Evolutionary conservation across 2,888 invertebrate genomes (phyloP).

Genomic region (Stenotaenia linearis): DNA sequence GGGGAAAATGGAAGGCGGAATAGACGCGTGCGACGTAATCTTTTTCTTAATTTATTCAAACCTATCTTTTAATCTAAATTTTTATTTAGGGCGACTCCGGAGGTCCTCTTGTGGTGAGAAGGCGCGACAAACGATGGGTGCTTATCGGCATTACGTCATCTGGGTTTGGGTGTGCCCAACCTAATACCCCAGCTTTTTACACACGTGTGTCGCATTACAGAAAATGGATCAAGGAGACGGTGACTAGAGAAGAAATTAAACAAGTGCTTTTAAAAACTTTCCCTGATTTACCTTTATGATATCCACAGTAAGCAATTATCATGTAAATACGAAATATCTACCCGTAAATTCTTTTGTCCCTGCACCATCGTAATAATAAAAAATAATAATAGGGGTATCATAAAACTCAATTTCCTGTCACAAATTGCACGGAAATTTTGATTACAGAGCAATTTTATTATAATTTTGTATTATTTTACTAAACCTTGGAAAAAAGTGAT

Average conservation of each 20-base stretch:
- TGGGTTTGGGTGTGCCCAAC: slow-evolving; percentile 72
- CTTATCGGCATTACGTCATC: slow-evolving; percentile 79
- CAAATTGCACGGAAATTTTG: not conserved
- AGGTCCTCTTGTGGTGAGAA: slow-evolving; percentile 63
- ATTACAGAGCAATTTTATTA: not conserved
- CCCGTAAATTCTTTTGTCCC: not conserved
- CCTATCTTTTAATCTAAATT: not conserved
- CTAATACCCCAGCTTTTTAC: slow-evolving; percentile 31
- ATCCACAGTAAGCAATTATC: not conserved
- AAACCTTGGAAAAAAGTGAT: not conserved
- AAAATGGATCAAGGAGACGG: slow-evolving; percentile 29
- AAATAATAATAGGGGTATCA: not conserved
- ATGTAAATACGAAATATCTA: not conserved
- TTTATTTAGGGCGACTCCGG: slow-evolving; percentile 64
- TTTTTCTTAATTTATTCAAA: not conserved
- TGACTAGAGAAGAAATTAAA: slow-evolving; percentile 16
- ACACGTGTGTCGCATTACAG: slow-evolving; percentile 26
- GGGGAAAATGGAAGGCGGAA: slow-evolving; percentile 84
- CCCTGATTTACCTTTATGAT: not conserved
- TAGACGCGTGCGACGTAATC: slow-evolving; percentile 84
- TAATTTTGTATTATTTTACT: not conserved
- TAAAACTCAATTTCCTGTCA: not conserved
- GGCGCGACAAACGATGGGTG: slow-evolving; percentile 61
- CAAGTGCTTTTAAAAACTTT: not conserved
- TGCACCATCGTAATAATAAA: not conserved